Evolutionary conservation across 2,797 vertebrate species (phyloP).

Genomic region (Anableps anableps): DNA sequence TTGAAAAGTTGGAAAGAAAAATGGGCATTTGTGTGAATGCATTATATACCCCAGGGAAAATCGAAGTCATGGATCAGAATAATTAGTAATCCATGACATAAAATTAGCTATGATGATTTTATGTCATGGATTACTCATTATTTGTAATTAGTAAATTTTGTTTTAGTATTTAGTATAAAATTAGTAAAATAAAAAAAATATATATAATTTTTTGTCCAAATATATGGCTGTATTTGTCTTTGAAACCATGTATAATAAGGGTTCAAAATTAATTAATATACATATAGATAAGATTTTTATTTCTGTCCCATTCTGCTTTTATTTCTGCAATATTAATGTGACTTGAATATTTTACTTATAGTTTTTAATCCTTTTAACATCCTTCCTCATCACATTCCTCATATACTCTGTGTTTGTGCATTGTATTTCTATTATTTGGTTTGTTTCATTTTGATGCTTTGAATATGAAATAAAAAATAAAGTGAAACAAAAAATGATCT

Average conservation of each 20-base stretch:
- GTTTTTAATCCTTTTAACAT: too few relatives aligned
- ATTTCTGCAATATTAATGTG: background rate
- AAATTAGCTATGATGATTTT: background rate
- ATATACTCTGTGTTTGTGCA: background rate
- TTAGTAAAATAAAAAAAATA: too few relatives aligned
- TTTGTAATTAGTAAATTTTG: too few relatives aligned
- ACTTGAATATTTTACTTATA: background rate
- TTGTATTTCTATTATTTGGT: background rate
- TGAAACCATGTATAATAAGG: too few relatives aligned
- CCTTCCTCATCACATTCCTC: background rate
- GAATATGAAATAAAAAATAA: background rate
- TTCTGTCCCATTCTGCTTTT: background rate
- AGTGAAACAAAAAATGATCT: background rate
- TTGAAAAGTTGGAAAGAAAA: background rate
- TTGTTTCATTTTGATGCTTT: background rate
- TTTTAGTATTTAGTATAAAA: too few relatives aligned
- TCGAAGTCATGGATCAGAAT: background rate
- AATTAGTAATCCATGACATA: background rate
- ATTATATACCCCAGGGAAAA: background rate
- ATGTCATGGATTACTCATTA: too few relatives aligned
- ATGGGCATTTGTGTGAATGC: background rate
- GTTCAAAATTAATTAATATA: background rate
- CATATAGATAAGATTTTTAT: background rate
- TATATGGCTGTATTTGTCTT: background rate
- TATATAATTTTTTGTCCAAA: background rate